These are phyloP conservation scores for Rhabdomys pumilio DNA, from an alignment of 2,797 vertebrate species.

Conservation along the genomic window DNA sequence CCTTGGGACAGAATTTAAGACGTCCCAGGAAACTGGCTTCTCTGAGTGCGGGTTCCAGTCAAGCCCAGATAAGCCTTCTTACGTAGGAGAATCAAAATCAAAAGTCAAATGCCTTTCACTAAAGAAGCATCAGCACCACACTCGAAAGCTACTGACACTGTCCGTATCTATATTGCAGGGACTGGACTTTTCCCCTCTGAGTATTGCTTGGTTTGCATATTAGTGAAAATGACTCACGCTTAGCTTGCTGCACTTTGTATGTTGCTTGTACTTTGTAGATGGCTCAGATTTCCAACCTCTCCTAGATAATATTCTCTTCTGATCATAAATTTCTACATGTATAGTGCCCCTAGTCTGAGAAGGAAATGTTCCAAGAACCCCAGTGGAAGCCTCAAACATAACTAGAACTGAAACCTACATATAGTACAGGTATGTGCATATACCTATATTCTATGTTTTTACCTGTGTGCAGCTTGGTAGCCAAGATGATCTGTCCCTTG, in stretches of 20 bases:
- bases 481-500: neutral
- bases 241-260: neutral
- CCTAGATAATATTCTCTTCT: neutral
- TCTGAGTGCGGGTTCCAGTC: neutral
- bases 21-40: neutral
- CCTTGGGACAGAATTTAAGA: neutral
- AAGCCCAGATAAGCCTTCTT: slow-evolving; percentile 16
- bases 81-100: slow-evolving; percentile 39
- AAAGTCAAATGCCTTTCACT: slow-evolving; percentile 56
- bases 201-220: neutral
- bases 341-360: neutral
- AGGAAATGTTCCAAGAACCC: neutral
- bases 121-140: neutral
- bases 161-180: neutral
- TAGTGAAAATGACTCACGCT: neutral
- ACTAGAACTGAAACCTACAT: no score
- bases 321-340: neutral
- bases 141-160: slow-evolving; percentile 18
- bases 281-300: slow-evolving; percentile 1
- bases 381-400: neutral
- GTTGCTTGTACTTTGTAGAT: slow-evolving; percentile 11
- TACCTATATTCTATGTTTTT: neutral
- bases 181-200: neutral
- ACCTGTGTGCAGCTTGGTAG: no score
- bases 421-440: no score